A percentile compares a stretch with the other conserved stretches of the same genome.
phyloP scores from a whole-genome alignment of 1,140 invertebrate species.

The Drosophila kohkoa region DNA sequence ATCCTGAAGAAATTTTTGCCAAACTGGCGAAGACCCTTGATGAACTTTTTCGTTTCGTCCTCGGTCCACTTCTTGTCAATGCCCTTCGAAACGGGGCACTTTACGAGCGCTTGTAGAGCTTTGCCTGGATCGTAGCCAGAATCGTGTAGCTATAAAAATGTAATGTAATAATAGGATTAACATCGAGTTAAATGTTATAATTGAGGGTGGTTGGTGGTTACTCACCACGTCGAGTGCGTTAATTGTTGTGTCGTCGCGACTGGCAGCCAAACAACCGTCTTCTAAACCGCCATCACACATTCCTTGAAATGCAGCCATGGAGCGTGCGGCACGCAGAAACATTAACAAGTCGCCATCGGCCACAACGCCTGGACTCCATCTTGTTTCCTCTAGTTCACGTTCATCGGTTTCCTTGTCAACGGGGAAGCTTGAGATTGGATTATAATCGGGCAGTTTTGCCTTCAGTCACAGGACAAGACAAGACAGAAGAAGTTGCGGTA shows the following conservation, averaged over 20 bases:
- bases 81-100: conserved; percentile 98
- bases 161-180: too few species aligned
- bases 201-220: not conserved
- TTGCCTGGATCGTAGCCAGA: conserved; percentile 97
- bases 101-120: conserved; percentile 97
- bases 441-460: conserved; percentile 85
- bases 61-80: conserved; percentile 99
- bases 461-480: conserved; percentile 82
- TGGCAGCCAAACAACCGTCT: conserved; percentile 98
- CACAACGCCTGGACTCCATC: conserved; percentile 96
- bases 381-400: conserved; percentile 91
- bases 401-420: conserved; percentile 85
- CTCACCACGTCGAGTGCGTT: conserved; percentile 96
- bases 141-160: conserved; percentile 90
- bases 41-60: conserved; percentile 98
- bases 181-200: too few species aligned
- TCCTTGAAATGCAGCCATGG: conserved; percentile 95
- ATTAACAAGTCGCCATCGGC: conserved; percentile 97
- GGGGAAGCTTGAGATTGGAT: conserved; percentile 85
- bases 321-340: conserved; percentile 98
- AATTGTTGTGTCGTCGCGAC: conserved; percentile 98
- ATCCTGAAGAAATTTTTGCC: conserved; percentile 99
- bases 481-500: conserved; percentile 73
- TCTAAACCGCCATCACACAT: conserved; percentile 99
- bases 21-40: conserved; percentile 98